These are phyloP conservation scores for Sander vitreus DNA, from an alignment of 2,113 vertebrate species.

Conservation along the genomic window DNA sequence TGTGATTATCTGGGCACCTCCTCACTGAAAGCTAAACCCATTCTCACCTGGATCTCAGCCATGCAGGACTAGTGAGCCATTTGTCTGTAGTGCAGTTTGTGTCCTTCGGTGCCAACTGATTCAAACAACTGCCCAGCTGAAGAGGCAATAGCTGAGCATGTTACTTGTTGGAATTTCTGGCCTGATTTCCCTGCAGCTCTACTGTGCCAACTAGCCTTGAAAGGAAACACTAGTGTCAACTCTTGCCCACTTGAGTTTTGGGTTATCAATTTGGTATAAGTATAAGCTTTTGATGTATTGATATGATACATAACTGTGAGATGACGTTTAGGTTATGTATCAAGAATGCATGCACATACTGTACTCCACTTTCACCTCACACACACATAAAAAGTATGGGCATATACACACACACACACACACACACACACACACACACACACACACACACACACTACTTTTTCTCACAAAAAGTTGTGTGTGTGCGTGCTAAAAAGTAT, in stretches of 20 bases:
- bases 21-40: constrained; percentile 1
- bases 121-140: constrained; percentile 55
- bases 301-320: not conserved
- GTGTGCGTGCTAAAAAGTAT: too few species aligned
- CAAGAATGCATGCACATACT: too few species aligned
- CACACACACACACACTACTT: too few species aligned
- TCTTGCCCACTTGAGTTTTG: constrained; percentile 14
- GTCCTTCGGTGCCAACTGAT: constrained; percentile 51
- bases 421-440: too few species aligned
- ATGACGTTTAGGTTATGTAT: too few species aligned
- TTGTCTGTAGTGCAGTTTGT: constrained; percentile 48
- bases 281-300: not conserved
- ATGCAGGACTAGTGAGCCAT: constrained; percentile 25
- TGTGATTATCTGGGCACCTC: constrained; percentile 21
- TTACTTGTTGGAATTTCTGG: constrained; percentile 50
- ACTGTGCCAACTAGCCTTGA: constrained; percentile 26
- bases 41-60: constrained; percentile 39
- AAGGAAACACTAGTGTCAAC: constrained; percentile 27
- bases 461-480: too few species aligned
- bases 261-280: not conserved
- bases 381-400: too few species aligned
- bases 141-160: constrained; percentile 48
- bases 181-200: constrained; percentile 40
- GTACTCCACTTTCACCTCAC: too few species aligned
- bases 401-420: too few species aligned